These are phyloP conservation scores for Ictalurus furcatus DNA, from an alignment of 2,113 vertebrate genomes.

Conservation along the genomic window DNA sequence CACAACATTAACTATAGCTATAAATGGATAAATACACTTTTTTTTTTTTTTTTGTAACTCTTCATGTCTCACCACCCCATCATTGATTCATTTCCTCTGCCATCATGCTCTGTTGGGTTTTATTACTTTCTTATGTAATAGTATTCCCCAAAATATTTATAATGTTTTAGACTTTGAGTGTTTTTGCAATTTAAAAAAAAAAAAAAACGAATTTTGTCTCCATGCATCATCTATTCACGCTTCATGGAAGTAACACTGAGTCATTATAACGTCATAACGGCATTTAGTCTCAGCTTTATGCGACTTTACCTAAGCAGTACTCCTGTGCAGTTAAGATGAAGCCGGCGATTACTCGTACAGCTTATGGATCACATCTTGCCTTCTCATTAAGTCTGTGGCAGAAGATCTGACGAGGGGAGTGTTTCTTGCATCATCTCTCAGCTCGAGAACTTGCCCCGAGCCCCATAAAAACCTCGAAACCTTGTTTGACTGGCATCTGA, in stretches of 20 bases:
- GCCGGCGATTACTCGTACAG: neutral
- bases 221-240: neutral
- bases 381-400: conserved; percentile 48
- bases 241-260: neutral
- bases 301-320: neutral
- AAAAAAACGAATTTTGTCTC: neutral
- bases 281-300: neutral
- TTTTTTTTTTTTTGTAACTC: neutral
- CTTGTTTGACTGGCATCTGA: conserved; percentile 27
- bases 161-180: neutral
- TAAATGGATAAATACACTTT: neutral
- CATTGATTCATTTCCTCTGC: neutral
- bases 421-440: conserved; percentile 31
- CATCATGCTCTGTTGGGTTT: neutral
- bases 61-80: neutral
- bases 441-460: conserved; percentile 7
- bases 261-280: neutral
- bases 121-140: neutral
- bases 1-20: neutral
- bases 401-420: conserved; percentile 28
- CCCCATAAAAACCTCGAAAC: conserved; percentile 47
- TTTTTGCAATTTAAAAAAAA: neutral
- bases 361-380: conserved; percentile 24
- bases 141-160: neutral
- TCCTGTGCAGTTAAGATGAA: neutral